These are phyloP conservation scores for Excalfactoria chinensis DNA, from an alignment of 2,113 vertebrate genomes.

Conservation along the genomic window DNA sequence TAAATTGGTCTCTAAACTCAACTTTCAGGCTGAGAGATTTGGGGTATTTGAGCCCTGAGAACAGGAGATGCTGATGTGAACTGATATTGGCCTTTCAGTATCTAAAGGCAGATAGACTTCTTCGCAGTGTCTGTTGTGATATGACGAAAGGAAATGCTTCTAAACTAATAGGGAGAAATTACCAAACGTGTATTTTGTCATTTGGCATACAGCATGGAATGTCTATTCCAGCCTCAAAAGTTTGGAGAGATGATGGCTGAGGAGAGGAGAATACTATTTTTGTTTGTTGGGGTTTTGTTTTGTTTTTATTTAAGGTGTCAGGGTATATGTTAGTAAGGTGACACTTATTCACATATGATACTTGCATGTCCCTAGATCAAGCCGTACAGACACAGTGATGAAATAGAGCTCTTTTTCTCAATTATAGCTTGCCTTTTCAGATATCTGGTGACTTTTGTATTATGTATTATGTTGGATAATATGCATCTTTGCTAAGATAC, in stretches of 20 bases:
- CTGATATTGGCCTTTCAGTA: too few relatives aligned
- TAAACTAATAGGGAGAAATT: too few relatives aligned
- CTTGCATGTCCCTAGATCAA: background rate
- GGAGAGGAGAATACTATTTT: background rate
- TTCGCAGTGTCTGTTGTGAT: too few relatives aligned
- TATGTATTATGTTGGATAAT: background rate
- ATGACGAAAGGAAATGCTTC: too few relatives aligned
- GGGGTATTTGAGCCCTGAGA: too few relatives aligned
- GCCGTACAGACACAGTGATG: background rate
- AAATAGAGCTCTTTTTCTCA: background rate
- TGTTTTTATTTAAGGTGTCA: background rate
- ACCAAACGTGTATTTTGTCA: background rate
- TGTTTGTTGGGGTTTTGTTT: background rate
- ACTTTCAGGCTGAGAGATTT: too few relatives aligned
- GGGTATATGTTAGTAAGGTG: background rate
- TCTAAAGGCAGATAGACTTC: too few relatives aligned
- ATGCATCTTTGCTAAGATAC: background rate
- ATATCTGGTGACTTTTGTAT: background rate
- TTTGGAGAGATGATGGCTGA: background rate
- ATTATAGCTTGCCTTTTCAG: background rate
- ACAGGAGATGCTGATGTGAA: too few relatives aligned
- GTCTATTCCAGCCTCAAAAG: background rate
- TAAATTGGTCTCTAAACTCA: background rate
- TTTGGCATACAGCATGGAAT: background rate
- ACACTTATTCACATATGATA: background rate